Evolutionary conservation across 2,113 vertebrate species (phyloP).

Genomic region (Heptranchias perlo): DNA sequence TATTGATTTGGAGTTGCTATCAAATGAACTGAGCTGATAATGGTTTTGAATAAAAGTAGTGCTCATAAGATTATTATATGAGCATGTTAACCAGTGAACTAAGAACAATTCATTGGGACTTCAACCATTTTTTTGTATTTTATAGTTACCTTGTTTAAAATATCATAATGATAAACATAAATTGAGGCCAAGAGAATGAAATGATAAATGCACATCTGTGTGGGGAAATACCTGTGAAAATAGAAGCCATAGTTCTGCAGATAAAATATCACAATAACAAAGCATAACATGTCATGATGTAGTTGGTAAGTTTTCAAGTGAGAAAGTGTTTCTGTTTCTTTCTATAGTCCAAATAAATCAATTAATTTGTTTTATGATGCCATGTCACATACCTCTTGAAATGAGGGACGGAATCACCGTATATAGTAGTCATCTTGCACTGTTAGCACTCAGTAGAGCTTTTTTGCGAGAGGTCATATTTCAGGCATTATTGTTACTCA

Average conservation of each 20-base stretch:
- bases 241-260: background rate
- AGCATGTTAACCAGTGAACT: background rate
- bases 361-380: background rate
- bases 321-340: background rate
- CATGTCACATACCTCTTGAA: background rate
- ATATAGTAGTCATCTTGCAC: background rate
- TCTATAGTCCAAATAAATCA: background rate
- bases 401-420: background rate
- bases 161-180: background rate
- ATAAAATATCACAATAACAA: background rate
- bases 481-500: slow-evolving; percentile 31
- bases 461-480: slow-evolving; percentile 17
- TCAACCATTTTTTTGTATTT: background rate
- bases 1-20: background rate
- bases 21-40: background rate
- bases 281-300: background rate
- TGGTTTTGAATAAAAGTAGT: background rate
- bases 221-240: background rate
- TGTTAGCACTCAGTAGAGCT: background rate
- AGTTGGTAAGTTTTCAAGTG: background rate
- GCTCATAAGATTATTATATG: background rate
- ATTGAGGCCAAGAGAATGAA: background rate
- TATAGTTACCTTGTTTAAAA: background rate
- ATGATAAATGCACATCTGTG: background rate
- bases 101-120: background rate